A percentile compares a stretch with the other conserved stretches of the same genome.
These are phyloP conservation scores for Cryptocephalus primarius DNA, from an alignment of 2,888 invertebrate genomes.

Conservation along the genomic window DNA sequence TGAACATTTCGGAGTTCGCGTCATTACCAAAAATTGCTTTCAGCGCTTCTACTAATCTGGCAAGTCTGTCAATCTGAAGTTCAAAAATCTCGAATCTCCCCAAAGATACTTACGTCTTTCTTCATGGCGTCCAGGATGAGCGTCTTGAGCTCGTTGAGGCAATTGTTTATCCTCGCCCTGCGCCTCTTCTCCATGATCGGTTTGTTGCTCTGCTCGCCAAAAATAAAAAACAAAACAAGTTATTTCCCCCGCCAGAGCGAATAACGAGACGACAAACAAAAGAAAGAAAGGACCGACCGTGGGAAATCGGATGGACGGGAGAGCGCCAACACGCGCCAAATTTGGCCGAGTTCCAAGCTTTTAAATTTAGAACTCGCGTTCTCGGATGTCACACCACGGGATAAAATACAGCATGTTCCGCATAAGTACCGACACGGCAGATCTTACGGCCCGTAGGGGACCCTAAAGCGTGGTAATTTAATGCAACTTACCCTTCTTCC, in stretches of 20 bases:
- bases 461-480: too few relatives aligned
- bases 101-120: conserved; percentile 67
- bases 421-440: too few relatives aligned
- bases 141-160: conserved; percentile 77
- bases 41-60: too few relatives aligned
- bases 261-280: too few relatives aligned
- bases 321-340: conserved; percentile 20
- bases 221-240: conserved; percentile 10
- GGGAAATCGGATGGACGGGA: conserved; percentile 8
- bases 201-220: conserved; percentile 68
- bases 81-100: too few relatives aligned
- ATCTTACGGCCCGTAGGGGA: too few relatives aligned
- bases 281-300: conserved; percentile 4
- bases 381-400: conserved; percentile 11
- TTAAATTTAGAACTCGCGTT: conserved; percentile 17
- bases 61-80: too few relatives aligned
- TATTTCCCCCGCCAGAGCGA: too few relatives aligned
- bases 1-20: too few relatives aligned
- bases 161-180: conserved; percentile 81
- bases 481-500: too few relatives aligned
- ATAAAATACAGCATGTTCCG: too few relatives aligned
- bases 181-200: conserved; percentile 89
- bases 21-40: too few relatives aligned
- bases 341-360: conserved; percentile 18
- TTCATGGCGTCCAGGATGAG: conserved; percentile 76